Evolutionary conservation across 30 jellyfish, hydroid and myxozoan species (phyloP).

Genomic region (Cassiopea xamachana): DNA sequence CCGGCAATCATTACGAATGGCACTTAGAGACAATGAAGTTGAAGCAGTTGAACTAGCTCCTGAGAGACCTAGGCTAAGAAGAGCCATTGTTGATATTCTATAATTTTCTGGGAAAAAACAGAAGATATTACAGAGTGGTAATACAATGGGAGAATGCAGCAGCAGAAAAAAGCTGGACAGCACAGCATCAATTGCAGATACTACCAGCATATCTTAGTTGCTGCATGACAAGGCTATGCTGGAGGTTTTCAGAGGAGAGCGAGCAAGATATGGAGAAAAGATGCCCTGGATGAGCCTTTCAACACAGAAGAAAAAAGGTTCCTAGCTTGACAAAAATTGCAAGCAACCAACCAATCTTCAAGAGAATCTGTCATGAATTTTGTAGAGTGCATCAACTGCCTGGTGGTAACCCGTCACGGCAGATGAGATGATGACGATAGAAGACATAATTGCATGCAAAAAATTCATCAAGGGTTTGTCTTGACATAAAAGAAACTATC

Average conservation of each 20-base stretch:
- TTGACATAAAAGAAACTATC: constrained; percentile 39
- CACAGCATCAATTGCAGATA: constrained; percentile 34
- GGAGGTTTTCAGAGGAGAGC: constrained; percentile 23
- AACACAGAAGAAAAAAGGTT: constrained; percentile 27
- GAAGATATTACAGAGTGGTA: constrained; percentile 50
- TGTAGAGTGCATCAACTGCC: constrained; percentile 31
- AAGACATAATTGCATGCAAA: constrained; percentile 54
- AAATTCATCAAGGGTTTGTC: constrained; percentile 45
- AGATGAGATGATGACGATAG: constrained; percentile 43
- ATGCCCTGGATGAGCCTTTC: constrained; percentile 42
- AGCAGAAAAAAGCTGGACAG: constrained; percentile 46
- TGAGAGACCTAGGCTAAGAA: too few relatives aligned
- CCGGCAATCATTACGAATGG: too few relatives aligned
- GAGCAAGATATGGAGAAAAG: constrained; percentile 44
- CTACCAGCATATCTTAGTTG: constrained; percentile 48
- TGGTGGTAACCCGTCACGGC: constrained; percentile 57
- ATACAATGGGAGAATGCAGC: constrained; percentile 47
- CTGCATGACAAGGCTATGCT: constrained; percentile 53
- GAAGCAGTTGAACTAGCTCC: too few relatives aligned
- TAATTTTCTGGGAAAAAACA: constrained; percentile 10
- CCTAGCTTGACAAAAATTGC: constrained; percentile 42
- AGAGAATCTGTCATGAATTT: constrained; percentile 40
- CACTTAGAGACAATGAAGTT: too few relatives aligned
- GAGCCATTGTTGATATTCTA: background rate
- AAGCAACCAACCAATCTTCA: constrained; percentile 42